Conservation (phyloP, 2,797 vertebrate species). For the Rhinoraja longicauda region DNA sequence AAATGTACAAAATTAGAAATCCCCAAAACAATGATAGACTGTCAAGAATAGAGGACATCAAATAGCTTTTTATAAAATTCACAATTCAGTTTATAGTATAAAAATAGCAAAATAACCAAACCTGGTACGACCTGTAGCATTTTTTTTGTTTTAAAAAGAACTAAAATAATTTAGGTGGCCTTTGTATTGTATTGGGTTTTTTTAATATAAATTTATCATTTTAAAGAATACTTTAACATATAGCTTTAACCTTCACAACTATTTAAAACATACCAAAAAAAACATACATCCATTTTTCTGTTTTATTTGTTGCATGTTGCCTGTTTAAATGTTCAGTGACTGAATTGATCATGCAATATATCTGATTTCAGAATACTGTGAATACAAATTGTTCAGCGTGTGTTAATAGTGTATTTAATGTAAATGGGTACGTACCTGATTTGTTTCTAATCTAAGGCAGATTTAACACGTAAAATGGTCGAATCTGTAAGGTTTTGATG, state of each 20-base stretch:
- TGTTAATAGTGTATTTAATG: constrained; percentile 2
- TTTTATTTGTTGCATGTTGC: not conserved
- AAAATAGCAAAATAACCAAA: not conserved
- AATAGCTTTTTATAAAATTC: not conserved
- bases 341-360: not conserved
- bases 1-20: not conserved
- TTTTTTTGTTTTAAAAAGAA: not conserved
- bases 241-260: not conserved
- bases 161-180: not conserved
- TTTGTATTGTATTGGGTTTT: not conserved
- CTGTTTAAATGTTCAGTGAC: constrained; percentile 17
- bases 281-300: not conserved
- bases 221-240: not conserved
- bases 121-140: not conserved
- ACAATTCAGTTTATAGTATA: not conserved
- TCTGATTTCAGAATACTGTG: constrained; percentile 9
- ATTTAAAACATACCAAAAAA: constrained; percentile 21
- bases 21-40: not conserved
- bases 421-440: not conserved
- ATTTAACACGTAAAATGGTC: not conserved
- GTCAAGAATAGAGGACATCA: not conserved
- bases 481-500: not conserved
- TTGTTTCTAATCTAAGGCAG: not conserved
- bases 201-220: not conserved
- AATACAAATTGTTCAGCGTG: not conserved